Evolutionary conservation across 2,888 invertebrate species (phyloP), one percentile per base, ranked within the genome.

Genomic region (Neoaliturus tenellus): DNA sequence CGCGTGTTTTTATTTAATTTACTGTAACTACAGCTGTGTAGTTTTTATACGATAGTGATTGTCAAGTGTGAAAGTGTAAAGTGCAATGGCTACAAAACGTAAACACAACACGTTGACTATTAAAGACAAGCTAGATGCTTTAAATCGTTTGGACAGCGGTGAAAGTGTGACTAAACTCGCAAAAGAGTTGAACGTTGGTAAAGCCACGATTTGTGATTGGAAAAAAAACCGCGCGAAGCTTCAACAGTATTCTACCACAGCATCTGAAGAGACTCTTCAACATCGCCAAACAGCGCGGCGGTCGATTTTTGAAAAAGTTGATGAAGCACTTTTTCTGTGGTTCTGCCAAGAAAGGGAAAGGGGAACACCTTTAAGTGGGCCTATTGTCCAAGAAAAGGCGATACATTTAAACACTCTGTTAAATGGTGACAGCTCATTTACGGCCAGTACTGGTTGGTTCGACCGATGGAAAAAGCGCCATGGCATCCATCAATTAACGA

Each of bases 391-490:
- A 85, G 84, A 86, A 80, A 85, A 88, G 85, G 87, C 87, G 12
- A 62, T 86, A 33, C 80, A 82, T 12, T 85, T 88, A 14, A 85
- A 87, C 80, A 35, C 41, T 28, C 51, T 84, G 67, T 82, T 87
- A 31, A 83, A 85, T 5, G 85, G 83, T 31, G 67, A 85, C 69
- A 55, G 39, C 6, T 58, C 71, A 12, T 88, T 89, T 71, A 85
- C 83, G 8, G 88, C 88, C 25, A 87, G 87, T 25, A 33, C 48
- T 28, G 86, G 88, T 81, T 89, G 88, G 87, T 84, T 88, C 62
- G 85, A 86, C 81, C 85, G 86, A 69, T 88, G 87, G 67, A 88
- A 88, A 85, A 85, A 84, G 39, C 85, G 86, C 69, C 86, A 88
- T 85, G 85, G 87, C 67, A 87, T 87, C 83, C 80, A 86, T 71